phyloP scores from a whole-genome alignment of 53 echinoderm and acorn worm species.

The Henricia sp. region DNA sequence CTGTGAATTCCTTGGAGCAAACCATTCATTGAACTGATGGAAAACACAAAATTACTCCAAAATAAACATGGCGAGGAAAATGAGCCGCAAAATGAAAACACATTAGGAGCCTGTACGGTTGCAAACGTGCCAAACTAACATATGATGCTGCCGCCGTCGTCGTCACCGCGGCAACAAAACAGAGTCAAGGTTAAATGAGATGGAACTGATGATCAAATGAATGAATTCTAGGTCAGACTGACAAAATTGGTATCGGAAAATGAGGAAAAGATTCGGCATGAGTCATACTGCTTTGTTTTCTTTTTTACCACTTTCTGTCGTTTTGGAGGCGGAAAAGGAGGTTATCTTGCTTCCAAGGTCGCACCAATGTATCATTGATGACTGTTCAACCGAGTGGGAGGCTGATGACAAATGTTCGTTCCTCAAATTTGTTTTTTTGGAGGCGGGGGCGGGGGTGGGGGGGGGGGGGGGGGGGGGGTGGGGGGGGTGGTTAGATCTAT shows the following conservation, averaged over 20 bases:
- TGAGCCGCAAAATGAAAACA: too few relatives aligned
- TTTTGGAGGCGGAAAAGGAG: conserved; percentile 21
- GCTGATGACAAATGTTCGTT: conserved; percentile 7
- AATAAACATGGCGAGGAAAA: too few relatives aligned
- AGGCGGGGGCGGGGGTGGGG: too few relatives aligned
- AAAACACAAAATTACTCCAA: too few relatives aligned
- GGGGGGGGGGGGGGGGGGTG: too few relatives aligned
- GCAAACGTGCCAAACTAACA: neutral
- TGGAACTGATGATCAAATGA: neutral
- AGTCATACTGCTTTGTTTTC: conserved; percentile 1
- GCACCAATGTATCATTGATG: neutral
- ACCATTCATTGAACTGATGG: too few relatives aligned
- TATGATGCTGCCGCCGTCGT: neutral
- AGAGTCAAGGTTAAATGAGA: conserved; percentile 48
- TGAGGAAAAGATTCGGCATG: conserved; percentile 18
- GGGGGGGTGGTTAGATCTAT: neutral
- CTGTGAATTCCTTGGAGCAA: too few relatives aligned
- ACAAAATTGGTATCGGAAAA: neutral
- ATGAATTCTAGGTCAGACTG: neutral
- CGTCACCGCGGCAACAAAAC: neutral
- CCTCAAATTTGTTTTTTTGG: neutral
- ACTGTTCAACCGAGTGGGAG: neutral
- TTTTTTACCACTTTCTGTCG: neutral
- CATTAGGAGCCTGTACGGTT: too few relatives aligned
- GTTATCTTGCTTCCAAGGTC: conserved; percentile 18